Evolutionary conservation across 2,113 vertebrate species (phyloP).

Genomic region (Lamprotornis superbus): DNA sequence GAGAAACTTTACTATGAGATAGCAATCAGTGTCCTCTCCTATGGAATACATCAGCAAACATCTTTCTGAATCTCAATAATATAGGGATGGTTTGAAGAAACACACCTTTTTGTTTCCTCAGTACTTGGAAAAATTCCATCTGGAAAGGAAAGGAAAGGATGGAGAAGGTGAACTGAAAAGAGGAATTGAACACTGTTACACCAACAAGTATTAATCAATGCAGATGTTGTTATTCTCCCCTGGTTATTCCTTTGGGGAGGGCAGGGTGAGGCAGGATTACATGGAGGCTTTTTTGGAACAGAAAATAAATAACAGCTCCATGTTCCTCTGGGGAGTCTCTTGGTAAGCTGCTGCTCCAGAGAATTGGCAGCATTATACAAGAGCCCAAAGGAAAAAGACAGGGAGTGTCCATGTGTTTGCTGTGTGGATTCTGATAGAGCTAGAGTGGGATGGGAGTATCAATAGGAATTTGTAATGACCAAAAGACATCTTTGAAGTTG

Average conservation of each 20-base stretch:
- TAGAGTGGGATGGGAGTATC: background rate
- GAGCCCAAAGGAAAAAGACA: background rate
- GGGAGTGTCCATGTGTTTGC: background rate
- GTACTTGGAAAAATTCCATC: background rate
- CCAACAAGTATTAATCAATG: background rate
- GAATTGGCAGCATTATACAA: background rate
- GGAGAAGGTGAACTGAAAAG: constrained; percentile 3
- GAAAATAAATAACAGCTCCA: background rate
- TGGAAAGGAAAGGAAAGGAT: background rate
- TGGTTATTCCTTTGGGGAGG: background rate
- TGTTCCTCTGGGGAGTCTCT: background rate
- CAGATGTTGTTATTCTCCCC: background rate
- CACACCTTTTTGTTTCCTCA: background rate
- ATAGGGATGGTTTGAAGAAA: background rate
- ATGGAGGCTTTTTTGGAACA: background rate
- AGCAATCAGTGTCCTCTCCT: background rate
- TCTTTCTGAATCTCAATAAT: background rate
- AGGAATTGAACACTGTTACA: background rate
- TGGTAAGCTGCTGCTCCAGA: background rate
- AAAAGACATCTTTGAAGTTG: background rate
- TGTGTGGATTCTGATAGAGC: background rate
- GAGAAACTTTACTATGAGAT: background rate
- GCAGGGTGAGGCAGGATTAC: background rate
- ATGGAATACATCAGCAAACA: background rate
- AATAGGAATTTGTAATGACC: background rate